Base-by-base conservation (phyloP, 1,140 invertebrate species). In the Nylanderia fulva region DNA sequence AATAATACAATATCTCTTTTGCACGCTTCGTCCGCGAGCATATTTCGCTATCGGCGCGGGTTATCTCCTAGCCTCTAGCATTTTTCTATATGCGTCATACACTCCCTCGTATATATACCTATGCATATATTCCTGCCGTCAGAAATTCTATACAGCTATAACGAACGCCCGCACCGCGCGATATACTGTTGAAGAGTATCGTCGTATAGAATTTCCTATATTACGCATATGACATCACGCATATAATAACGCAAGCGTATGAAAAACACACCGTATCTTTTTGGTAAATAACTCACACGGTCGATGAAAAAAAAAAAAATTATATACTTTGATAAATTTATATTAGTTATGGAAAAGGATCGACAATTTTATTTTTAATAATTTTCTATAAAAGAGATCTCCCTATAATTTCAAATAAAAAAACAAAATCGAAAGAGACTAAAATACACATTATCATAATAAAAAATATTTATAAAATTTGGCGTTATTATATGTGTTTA, bases 81-180 rank as follows among this genome's bases (percentile, higher is more conserved):
- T 52, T 75, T 61, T 52, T 74, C 71, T 42, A n/a, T 68, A 33
- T 56, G 33, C 24, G 21, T 74, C 64, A 71, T 80, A 39, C 54
- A 27, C 24, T 72, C 75, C 48, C 85, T 84, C 36, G 29, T 52
- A 52, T n/a, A n/a, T n/a, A n/a, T n/a, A n/a, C n/a, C n/a, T n/a
- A n/a, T n/a, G n/a, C n/a, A n/a, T n/a, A n/a, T n/a, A n/a, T 76
- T 36, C 29, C 18, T 39, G 0, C 33, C 29, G 48, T 24, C 56
- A 86, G 80, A 88, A 88, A 88, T 84, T 77, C 80, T 84, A 86
- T 84, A 76, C 76, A 64, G 27, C 66, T 42, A 77, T 56, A 54
- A 76, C 79, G 48, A 74, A 64, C 58, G 54, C 60, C 71, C 63
- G 69, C 71, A 66, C 68, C 21, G 24, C 60, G 36, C 60, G 36